A percentile compares a stretch with the other conserved stretches of the same genome.
phyloP scores from a whole-genome alignment of 2,888 invertebrate species.

The Oegoconia quadripuncta region DNA sequence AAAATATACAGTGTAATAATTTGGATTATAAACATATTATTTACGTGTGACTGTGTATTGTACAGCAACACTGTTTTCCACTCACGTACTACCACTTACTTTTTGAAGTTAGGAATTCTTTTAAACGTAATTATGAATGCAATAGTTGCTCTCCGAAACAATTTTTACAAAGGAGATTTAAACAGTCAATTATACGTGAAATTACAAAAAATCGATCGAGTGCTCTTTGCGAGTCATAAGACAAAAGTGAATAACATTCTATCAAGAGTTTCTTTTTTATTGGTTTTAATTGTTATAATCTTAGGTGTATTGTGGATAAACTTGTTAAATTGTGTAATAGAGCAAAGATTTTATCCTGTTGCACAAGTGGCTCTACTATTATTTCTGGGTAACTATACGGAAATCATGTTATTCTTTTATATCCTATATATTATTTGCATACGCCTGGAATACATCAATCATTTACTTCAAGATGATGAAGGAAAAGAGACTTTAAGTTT shows the following conservation, averaged over 20 bases:
- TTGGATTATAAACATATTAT: background rate
- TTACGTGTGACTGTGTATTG: background rate
- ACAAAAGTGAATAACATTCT: constrained; percentile 27
- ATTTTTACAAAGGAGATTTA: constrained; percentile 32
- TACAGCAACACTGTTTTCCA: constrained; percentile 2
- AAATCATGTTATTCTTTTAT: constrained; percentile 32
- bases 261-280: constrained; percentile 6
- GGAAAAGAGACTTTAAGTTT: background rate
- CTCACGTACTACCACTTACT: background rate
- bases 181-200: constrained; percentile 42
- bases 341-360: constrained; percentile 28
- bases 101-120: constrained; percentile 19
- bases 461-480: constrained; percentile 17
- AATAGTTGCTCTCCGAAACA: constrained; percentile 4
- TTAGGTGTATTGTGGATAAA: background rate
- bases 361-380: constrained; percentile 24
- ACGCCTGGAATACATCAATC: constrained; percentile 38
- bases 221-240: constrained; percentile 32
- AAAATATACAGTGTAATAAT: constrained; percentile 36
- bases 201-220: constrained; percentile 50
- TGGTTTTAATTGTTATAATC: background rate
- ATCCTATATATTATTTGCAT: constrained; percentile 33
- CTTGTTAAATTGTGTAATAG: constrained; percentile 17
- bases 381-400: constrained; percentile 28
- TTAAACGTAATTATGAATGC: constrained; percentile 12